Percentiles rank a stretch among this genome's conserved stretches.
Conservation (phyloP, 2,888 invertebrate species). For the Mayetiola destructor region DNA sequence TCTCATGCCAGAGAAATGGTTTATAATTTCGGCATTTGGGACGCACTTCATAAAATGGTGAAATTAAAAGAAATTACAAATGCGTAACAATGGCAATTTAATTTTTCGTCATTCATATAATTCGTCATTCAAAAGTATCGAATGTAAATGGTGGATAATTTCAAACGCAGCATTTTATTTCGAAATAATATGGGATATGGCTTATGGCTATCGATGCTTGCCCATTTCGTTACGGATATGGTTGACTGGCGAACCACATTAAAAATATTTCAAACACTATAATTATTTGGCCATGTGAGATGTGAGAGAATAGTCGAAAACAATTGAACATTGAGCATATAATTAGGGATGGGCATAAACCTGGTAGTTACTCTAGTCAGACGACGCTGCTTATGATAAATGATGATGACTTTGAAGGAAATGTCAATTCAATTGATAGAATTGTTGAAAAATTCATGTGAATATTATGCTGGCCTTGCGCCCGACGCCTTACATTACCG, state of each 20-base stretch:
- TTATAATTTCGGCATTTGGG: too few species aligned
- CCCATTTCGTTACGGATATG: constrained; percentile 6
- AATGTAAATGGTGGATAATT: constrained; percentile 3
- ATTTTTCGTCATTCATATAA: neutral
- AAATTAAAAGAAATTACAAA: too few species aligned
- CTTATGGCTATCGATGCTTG: neutral
- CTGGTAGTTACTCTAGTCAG: too few species aligned
- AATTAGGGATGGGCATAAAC: constrained; percentile 3
- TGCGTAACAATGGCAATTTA: too few species aligned
- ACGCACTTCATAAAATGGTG: too few species aligned
- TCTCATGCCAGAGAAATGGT: too few species aligned
- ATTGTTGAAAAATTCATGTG: neutral
- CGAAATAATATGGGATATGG: too few species aligned
- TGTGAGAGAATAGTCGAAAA: neutral
- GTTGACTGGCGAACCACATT: constrained; percentile 10
- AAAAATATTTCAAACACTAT: too few species aligned
- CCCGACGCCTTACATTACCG: neutral
- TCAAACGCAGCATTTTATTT: neutral
- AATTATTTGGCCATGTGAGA: constrained; percentile 3
- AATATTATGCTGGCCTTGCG: neutral
- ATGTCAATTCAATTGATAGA: constrained; percentile 6
- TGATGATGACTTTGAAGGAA: constrained; percentile 7
- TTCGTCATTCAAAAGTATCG: neutral
- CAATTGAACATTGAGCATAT: too few species aligned
- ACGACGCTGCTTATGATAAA: neutral